Evolutionary conservation across 2,113 vertebrate genomes (phyloP), one percentile per base, ranked within the genome.

Genomic region (Pedionomus torquatus): DNA sequence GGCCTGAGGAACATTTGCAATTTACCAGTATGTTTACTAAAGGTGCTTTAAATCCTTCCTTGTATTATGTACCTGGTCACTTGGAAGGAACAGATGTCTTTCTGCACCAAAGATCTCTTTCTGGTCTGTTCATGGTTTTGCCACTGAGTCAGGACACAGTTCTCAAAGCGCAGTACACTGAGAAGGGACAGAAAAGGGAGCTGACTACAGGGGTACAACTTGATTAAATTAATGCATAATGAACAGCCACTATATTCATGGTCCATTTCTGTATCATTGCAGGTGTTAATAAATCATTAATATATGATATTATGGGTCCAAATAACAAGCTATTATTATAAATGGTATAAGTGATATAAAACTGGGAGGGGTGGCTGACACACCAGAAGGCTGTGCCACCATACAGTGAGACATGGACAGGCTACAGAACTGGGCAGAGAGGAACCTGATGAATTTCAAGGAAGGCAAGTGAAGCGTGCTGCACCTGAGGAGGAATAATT

Each of bases 41-140:
- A 75, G 79, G 71, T 80, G 26, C 26, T 92, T 90, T 96, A 95
- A 96, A 96, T 96, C 79, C 85, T 93, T 68, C 79, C 39, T 5
- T 66, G 51, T 68, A 48, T 75, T 78, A 71, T 75, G 83, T 87
- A 8, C 19, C 2, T n/a, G 51, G 57, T 75, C 81, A 89, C 17
- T 51, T 0, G 0, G 52, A 87, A 87, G 44, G 60, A 92, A 79
- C 48, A 83, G 46, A 52, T 48, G 44, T 78, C 87, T 88, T 85
- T 88, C 63, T 85, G 71, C 87, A 86, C 64, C 51, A 74, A 83
- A 74, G 35, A 61, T 33, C 43, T 66, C 33, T 14, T 81, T 55
- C 79, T 81, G 46, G 26, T 54, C 28, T 17, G 33, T 43, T 41
- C 30, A 51, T 63, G 60, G 6, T 48, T 93, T 77, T 93, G 54